Base-by-base conservation (phyloP, 2,113 vertebrate species). In the Epinephelus fuscoguttatus region DNA sequence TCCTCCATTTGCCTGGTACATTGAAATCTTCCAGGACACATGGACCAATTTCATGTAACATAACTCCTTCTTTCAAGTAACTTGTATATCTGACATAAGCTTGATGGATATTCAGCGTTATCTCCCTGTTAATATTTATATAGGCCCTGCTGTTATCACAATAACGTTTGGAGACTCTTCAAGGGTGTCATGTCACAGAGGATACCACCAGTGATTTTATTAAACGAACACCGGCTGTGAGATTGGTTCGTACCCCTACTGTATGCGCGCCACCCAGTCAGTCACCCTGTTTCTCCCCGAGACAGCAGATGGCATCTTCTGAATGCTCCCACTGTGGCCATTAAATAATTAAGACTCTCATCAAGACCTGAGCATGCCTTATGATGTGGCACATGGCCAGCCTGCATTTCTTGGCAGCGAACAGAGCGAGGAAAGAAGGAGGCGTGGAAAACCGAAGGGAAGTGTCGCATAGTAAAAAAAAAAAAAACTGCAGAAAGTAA, bases 321-420 rank as follows among this genome's bases (percentile, higher is more conserved):
- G 75, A 95, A 90, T 90, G 90, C 93, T 93, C 94, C 94, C 93
- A 87, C 92, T 88, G 94, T 90, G 90, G 85, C 85, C 85, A 95
- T 96, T 96, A 95, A 95, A 96, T 95, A 94, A 95, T 95, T 94
- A 95, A 95, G 92, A 88, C 91, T 92, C 90, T 94, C 94, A 95
- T 95, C 94, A 94, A 94, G 93, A 94, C 89, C 92, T 92, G 87
- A 91, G 88, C 90, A 77, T 81, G 92, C 89, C 92, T 94, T 92
- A 80, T 90, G 88, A 92, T 85, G 87, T 95, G 94, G 93, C 94
- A 81, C 72, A 9, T 9, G 25, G 93, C 93, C 94, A 95, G 84
- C 71, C 80, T 70, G 84, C 78, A 72, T 81, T 85, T 62, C 84
- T 94, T 93, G 90, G 88, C 91, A 89, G 75, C 15, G 5, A 75